Base-by-base conservation (phyloP, 2,888 invertebrate species). In the Theretra japonica region DNA sequence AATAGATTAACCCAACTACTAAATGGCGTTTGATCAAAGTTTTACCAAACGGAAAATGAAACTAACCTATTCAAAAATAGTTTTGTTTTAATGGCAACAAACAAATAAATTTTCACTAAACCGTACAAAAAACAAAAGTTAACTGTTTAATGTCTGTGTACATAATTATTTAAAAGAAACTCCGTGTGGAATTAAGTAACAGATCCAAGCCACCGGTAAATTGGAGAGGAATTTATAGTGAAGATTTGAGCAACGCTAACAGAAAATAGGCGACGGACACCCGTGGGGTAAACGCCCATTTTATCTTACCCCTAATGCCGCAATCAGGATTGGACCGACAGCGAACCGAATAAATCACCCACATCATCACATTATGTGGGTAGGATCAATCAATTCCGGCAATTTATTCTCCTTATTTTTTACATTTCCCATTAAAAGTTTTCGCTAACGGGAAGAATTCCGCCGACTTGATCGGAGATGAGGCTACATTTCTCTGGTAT, bases 391-490 rank as follows among this genome's bases (percentile, higher is more conserved):
- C 60, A 60, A 53, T 50, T 70, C 60, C 50, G 69, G 57, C 25
- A 69, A 68, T 65, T 75, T 75, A 70, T 76, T 77, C 79, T 77
- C 74, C 77, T 74, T 76, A 79, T 77, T 76, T 53, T 48, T 65
- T 48, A 65, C 48, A 48, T 81, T 79, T 78, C 73, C 75, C 74
- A 74, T 79, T 78, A 79, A 80, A 82, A 83, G 77, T 84, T 83
- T 78, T 71, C 68, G 75, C 75, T 77, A 80, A 82, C 77, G 77
- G 72, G 77, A 76, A 79, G 74, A 75, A 71, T 72, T 73, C 56
- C 70, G 62, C 53, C 25, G 71, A 21, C 65, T 23, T 33, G 72
- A 70, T 74, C 76, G 72, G 73, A 74, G 72, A 77, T 75, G 71
- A 75, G 68, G 73, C 73, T 76, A 78, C 79, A 78, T 77, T 79